Evolutionary conservation across 2,113 vertebrate species (phyloP).

Genomic region (Bujurquina vittata): DNA sequence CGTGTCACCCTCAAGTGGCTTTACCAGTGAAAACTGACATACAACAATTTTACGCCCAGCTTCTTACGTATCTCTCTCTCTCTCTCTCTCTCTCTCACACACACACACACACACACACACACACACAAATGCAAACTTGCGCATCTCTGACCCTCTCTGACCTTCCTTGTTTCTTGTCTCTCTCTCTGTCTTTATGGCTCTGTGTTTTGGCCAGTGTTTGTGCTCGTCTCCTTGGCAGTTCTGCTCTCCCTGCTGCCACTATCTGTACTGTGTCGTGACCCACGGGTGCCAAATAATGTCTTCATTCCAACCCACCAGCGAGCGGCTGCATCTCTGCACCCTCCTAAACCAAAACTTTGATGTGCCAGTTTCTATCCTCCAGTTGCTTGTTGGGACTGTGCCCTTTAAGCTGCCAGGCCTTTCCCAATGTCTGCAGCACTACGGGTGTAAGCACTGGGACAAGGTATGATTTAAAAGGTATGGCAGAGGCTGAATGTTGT

Average conservation of each 20-base stretch:
- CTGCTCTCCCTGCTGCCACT: conserved; percentile 34
- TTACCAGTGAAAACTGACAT: conserved; percentile 15
- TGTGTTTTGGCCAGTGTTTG: conserved; percentile 26
- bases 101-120: not conserved
- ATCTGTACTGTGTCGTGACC: conserved; percentile 30
- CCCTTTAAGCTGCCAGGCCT: conserved; percentile 7
- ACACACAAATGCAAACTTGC: not conserved
- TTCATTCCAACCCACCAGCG: conserved; percentile 32
- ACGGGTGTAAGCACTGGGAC: not conserved
- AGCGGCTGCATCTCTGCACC: conserved; percentile 10
- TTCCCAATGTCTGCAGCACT: not conserved
- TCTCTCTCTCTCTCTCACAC: no score
- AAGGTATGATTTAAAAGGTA: not conserved
- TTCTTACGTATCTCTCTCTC: no score
- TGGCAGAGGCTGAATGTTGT: not conserved
- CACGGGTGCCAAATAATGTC: conserved; percentile 36
- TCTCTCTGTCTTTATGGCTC: not conserved
- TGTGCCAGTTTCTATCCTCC: not conserved
- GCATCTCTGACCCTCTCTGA: not conserved
- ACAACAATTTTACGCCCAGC: conserved; percentile 9
- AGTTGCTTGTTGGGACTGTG: not conserved
- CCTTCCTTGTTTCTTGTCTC: conserved; percentile 1
- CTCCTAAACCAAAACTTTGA: not conserved
- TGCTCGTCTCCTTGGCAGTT: conserved; percentile 37
- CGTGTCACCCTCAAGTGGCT: not conserved